Base-by-base conservation (phyloP, 2,113 vertebrate genomes). In the Ascaphus truei region DNA sequence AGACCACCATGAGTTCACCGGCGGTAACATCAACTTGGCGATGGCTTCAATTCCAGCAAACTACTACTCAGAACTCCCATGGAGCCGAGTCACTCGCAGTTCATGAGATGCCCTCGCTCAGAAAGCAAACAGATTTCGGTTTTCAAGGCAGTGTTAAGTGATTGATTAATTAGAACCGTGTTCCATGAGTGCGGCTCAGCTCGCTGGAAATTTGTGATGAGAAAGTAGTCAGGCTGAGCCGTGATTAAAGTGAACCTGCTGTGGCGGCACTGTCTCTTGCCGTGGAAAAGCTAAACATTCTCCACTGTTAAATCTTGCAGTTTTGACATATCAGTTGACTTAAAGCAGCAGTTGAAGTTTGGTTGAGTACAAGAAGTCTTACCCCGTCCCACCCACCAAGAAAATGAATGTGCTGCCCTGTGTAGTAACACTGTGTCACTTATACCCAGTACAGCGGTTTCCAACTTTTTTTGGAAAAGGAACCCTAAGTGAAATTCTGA, bases 11-110 rank as follows among this genome's bases (percentile, higher is more conserved):
- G 55, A 25, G 39, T 30, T 12, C 3, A 6, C 13, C 47, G 25
- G 63, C 9, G 7, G 26, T 20, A 71, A 55, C 16, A 34, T 27
- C 31, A 33, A n/a, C 27, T 48, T 45, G 20, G 26, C 39, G 37
- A 1, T n/a, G n/a, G n/a, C n/a, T n/a, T n/a, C n/a, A 1, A 53
- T 37, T 75, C 65, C 56, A 73, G 68, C 71, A 74, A 75, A 25
- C 37, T 51, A 59, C 72, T 57, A 47, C 20, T 3, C 55, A 37
- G 45, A 52, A 69, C 67, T 36, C 62, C 27, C 0, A 11, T 31
- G 53, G 64, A 9, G 9, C 43, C 18, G 26, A 10, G 9, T 31
- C 30, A 5, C 39, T 13, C 15, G 48, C 33, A 57, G 33, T 68
- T 13, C 33, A 56, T 29, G 51, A 45, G 22, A 72, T 43, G 41